Conservation (phyloP, 2,888 invertebrate species). For the Andricus curvator region DNA sequence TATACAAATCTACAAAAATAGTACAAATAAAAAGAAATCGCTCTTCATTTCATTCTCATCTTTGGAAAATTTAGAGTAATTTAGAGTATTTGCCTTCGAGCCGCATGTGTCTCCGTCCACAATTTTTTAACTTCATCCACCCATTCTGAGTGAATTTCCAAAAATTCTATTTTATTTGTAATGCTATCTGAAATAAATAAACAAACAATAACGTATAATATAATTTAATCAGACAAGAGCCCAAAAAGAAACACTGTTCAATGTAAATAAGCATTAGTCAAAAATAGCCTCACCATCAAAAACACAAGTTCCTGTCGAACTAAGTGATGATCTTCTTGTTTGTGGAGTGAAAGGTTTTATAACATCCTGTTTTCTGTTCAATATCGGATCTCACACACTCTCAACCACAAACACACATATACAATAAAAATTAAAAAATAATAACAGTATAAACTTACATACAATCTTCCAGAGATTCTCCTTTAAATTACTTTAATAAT, state of each 20-base stretch:
- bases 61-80: too few species aligned
- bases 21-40: not conserved
- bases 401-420: not conserved
- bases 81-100: not conserved
- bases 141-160: not conserved
- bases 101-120: not conserved
- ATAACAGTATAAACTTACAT: not conserved
- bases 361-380: not conserved
- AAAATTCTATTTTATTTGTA: not conserved
- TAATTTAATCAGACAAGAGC: too few species aligned
- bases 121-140: not conserved
- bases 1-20: not conserved
- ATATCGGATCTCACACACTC: not conserved
- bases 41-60: not conserved
- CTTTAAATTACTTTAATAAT: slow-evolving; percentile 4
- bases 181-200: too few species aligned
- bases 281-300: not conserved
- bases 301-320: not conserved
- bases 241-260: too few species aligned
- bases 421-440: not conserved
- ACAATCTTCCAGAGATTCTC: not conserved
- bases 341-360: too few species aligned
- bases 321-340: not conserved
- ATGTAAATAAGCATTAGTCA: too few species aligned
- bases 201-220: too few species aligned